Conservation (phyloP, 2,113 vertebrate species). For the Glaucidium brasilianum region DNA sequence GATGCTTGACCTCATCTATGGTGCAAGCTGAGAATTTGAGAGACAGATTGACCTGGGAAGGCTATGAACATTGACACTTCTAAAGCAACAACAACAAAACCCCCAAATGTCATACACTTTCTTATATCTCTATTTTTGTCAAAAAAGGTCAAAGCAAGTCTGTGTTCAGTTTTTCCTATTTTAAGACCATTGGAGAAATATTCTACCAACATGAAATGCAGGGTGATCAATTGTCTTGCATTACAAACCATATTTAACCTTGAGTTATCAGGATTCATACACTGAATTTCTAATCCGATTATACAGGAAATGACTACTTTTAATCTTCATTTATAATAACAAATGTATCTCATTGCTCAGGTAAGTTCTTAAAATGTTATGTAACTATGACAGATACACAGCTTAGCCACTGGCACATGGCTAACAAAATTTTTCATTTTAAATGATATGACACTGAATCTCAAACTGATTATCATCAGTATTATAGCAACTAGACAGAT, state of each 20-base stretch:
- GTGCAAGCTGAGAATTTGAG: background rate
- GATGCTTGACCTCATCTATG: background rate
- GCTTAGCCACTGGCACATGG: background rate
- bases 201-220: background rate
- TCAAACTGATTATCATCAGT: background rate
- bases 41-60: background rate
- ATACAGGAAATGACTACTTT: background rate
- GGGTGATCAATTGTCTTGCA: background rate
- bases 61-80: background rate
- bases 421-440: background rate
- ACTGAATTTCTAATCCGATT: background rate
- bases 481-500: background rate
- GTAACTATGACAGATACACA: background rate
- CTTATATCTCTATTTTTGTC: background rate
- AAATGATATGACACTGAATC: background rate
- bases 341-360: background rate
- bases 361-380: background rate
- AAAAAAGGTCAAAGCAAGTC: background rate
- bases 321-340: background rate
- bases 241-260: background rate
- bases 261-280: background rate
- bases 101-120: background rate
- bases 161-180: background rate
- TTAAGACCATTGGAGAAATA: background rate
- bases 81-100: background rate